Evolutionary conservation across 2,888 invertebrate genomes (phyloP).

Genomic region (Lydus trimaculatus): DNA sequence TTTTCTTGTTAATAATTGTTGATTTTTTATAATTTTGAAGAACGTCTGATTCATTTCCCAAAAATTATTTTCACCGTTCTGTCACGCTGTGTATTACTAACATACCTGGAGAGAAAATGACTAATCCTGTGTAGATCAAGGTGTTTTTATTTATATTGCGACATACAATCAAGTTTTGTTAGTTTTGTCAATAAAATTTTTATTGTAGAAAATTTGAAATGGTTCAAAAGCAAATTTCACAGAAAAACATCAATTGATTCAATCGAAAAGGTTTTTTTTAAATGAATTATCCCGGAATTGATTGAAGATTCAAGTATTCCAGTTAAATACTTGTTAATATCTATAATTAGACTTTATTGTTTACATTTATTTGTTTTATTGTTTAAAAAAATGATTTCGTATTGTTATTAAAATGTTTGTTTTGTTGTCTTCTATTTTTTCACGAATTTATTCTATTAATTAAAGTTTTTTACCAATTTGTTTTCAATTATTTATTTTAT

Average conservation of each 20-base stretch:
- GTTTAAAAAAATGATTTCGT: too few relatives aligned
- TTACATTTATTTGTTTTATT: too few relatives aligned
- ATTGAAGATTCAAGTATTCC: too few relatives aligned
- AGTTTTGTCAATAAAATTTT: not conserved
- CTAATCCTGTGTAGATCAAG: constrained; percentile 12
- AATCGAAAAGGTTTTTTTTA: too few relatives aligned
- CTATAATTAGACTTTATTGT: not conserved
- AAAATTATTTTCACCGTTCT: not conserved
- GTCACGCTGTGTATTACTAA: not conserved
- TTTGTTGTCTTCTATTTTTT: too few relatives aligned
- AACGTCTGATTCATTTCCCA: not conserved
- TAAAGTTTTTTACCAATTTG: too few relatives aligned
- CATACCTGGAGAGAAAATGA: constrained; percentile 11
- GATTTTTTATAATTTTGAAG: not conserved
- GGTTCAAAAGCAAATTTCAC: not conserved
- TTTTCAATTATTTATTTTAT: too few relatives aligned
- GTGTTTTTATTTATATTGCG: constrained; percentile 5
- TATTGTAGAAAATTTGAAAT: not conserved
- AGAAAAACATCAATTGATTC: too few relatives aligned
- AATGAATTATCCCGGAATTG: too few relatives aligned
- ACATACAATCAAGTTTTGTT: not conserved
- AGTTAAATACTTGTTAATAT: not conserved
- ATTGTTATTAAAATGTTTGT: too few relatives aligned
- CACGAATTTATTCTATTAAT: too few relatives aligned
- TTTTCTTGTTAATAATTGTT: not conserved